Base-by-base conservation (phyloP, 2,113 vertebrate species). In the Hemiprocne comata region DNA sequence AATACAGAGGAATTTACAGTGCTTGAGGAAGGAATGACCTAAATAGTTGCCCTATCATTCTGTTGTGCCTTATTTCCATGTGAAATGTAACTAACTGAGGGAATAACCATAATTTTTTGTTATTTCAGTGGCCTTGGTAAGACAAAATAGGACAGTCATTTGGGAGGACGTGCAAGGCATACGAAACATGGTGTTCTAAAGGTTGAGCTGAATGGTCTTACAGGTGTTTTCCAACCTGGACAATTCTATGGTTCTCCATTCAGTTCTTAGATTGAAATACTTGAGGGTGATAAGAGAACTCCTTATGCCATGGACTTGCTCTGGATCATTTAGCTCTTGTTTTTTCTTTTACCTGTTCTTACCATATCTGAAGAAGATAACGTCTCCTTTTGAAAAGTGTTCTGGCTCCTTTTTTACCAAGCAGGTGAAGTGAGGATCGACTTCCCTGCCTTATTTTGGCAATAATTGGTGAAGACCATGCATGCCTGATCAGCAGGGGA, bases 1-100 rank as follows among this genome's bases (percentile, higher is more conserved):
- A 96, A 89, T 3, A 91, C 93, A 95, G 90, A 96, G 65, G 26
- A 74, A 69, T 82, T 90, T 31, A 46, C 48, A 78, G 91, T 24
- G 61, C 73, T 81, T 4, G 21, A 71, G 65, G 53, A 84, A 87
- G 70, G 72, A 62, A 50, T 3, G 65, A 77, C 84, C 86, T 93
- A 42, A 91, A 62, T 91, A 89, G 8, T 48, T 95, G 75, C 62
- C 58, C 89, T 44, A 1, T 36, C 69, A 75, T 93, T 62, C 34
- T 77, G 31, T 4, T 81, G 93, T 61, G 72, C 34, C 36, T 82
- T 42, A 46, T 81, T 75, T 92, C 65, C 58, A 21, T 31, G 80
- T 16, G 60, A 36, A 86, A 51, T 60, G 7, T 38, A 29, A 72
- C 36, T 10, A 44, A 57, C n/a, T 54, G 26, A 79, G 51, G 42